These are phyloP conservation scores for Lepidurus apus DNA, from an alignment of 1,140 invertebrate species.

Conservation along the genomic window DNA sequence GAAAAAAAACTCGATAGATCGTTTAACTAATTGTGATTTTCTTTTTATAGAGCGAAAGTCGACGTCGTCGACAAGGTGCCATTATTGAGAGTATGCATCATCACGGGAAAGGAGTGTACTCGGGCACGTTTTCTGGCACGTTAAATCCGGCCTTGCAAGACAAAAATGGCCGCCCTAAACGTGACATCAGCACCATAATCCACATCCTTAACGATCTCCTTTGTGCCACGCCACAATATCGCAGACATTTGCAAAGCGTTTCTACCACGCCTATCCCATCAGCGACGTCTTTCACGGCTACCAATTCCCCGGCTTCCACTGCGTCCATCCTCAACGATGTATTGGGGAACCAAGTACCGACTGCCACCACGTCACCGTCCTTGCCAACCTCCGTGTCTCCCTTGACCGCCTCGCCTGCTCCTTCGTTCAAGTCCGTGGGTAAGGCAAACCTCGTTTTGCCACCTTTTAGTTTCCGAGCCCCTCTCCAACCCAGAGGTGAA, in stretches of 20 bases:
- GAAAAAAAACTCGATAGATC: no score
- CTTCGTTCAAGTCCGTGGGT: background rate
- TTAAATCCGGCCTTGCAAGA: conserved; percentile 91
- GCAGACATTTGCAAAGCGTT: conserved; percentile 30
- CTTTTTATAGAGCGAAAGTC: conserved; percentile 33
- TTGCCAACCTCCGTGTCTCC: background rate
- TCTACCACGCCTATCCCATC: conserved; percentile 1
- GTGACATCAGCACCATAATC: conserved; percentile 89
- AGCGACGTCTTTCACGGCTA: conserved; percentile 13
- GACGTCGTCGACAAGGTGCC: conserved; percentile 59
- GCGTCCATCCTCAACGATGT: conserved; percentile 16
- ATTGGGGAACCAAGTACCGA: background rate
- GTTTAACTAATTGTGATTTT: conserved; percentile 29
- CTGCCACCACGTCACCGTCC: background rate
- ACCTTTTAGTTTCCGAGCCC: conserved; percentile 8
- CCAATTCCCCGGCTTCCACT: conserved; percentile 24
- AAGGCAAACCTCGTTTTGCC: conserved; percentile 1
- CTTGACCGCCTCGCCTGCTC: conserved; percentile 3
- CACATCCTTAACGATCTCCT: conserved; percentile 91
- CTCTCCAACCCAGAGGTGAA: background rate
- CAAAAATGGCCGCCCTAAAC: conserved; percentile 76
- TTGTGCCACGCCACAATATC: conserved; percentile 67
- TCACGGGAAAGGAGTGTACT: conserved; percentile 74
- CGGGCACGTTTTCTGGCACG: conserved; percentile 61
- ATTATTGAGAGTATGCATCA: conserved; percentile 90